Evolutionary conservation across 2,888 invertebrate species (phyloP).

Genomic region (Ichneumon xanthorius): DNA sequence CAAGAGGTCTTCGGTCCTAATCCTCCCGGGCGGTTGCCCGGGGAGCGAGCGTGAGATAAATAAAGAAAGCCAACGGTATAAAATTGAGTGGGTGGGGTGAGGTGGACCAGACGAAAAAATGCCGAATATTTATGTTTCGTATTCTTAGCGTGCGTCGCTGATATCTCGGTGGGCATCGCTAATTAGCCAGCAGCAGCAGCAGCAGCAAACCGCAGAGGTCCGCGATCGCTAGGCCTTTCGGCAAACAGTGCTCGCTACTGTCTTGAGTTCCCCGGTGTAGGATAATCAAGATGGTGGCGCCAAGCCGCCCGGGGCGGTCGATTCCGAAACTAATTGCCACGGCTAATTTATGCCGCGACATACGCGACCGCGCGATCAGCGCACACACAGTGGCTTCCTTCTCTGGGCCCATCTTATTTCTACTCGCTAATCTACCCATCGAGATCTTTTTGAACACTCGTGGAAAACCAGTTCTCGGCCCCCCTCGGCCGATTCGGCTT

Average conservation of each 20-base stretch:
- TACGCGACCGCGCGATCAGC: slow-evolving; percentile 62
- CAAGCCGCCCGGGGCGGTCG: slow-evolving; percentile 83
- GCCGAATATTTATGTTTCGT: slow-evolving; percentile 83
- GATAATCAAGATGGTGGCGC: slow-evolving; percentile 84
- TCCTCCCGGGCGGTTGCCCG: neutral
- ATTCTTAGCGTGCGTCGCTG: slow-evolving; percentile 83
- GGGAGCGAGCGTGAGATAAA: slow-evolving; percentile 26
- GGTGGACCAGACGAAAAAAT: slow-evolving; percentile 78
- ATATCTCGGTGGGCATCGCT: slow-evolving; percentile 85
- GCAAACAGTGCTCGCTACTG: slow-evolving; percentile 84
- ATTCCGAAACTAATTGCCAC: slow-evolving; percentile 84
- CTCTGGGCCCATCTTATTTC: slow-evolving; percentile 68
- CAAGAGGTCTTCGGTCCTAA: slow-evolving; percentile 10
- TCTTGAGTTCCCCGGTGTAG: slow-evolving; percentile 75
- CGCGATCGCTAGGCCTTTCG: slow-evolving; percentile 78
- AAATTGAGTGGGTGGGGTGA: slow-evolving; percentile 67
- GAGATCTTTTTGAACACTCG: slow-evolving; percentile 63
- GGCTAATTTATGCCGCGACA: slow-evolving; percentile 83
- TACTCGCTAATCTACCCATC: slow-evolving; percentile 69
- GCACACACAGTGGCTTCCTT: slow-evolving; percentile 70
- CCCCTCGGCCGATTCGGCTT: neutral
- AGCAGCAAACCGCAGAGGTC: slow-evolving; percentile 52
- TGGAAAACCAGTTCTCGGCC: slow-evolving; percentile 24
- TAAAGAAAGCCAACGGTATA: slow-evolving; percentile 44
- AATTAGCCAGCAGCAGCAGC: slow-evolving; percentile 81